Base-by-base conservation (phyloP, 2,888 invertebrate species). In the Matsumyia berberina region DNA sequence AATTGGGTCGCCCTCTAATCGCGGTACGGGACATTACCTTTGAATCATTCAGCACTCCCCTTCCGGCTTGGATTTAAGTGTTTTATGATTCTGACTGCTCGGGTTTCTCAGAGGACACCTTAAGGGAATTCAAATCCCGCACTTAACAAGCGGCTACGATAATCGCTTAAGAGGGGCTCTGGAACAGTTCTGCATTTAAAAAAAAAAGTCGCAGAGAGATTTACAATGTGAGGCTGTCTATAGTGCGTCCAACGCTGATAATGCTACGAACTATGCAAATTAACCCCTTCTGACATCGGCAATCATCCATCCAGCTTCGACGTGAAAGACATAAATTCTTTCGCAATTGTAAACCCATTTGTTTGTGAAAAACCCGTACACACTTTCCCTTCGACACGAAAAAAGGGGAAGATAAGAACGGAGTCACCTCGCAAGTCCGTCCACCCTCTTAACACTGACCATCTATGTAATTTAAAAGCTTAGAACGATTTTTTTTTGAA, bases 391-490 rank as follows among this genome's bases (percentile, higher is more conserved):
- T 15, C 12, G 9, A 0, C 8, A 37, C 9, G 15, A 42, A 53
- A 64, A 73, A 76, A 76, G 79, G 79, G 79, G 80, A 80, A 80
- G 79, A 85, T 33, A 70, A 78, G 53, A 74, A 29, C 67, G n/a
- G 49, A 79, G 69, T 69, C 69, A 55, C 78, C 49, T 64, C 62
- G 8, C 69, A 62, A 69, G 73, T 74, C 74, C 79, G 73, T 74
- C 74, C 79, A 85, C 79, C 85, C 85, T 55, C 80, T 60, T 57
- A 70, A 35, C 64, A 80, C 79, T 85, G 85, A 76, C 85, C 85
- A 80, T 70, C 79, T 85, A 85, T 85, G 79, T 85, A 80, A 80
- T 85, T 85, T 85, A 80, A 85, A 85, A 85, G 85, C 85, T 85
- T 85, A 80, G 85, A 60, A 70, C 66, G 60, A 24, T 24, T 24